Percentiles rank a stretch among this genome's conserved stretches.
Evolutionary conservation across 2,797 vertebrate genomes (phyloP).

Genomic region (Oceanodroma leucorhoa): DNA sequence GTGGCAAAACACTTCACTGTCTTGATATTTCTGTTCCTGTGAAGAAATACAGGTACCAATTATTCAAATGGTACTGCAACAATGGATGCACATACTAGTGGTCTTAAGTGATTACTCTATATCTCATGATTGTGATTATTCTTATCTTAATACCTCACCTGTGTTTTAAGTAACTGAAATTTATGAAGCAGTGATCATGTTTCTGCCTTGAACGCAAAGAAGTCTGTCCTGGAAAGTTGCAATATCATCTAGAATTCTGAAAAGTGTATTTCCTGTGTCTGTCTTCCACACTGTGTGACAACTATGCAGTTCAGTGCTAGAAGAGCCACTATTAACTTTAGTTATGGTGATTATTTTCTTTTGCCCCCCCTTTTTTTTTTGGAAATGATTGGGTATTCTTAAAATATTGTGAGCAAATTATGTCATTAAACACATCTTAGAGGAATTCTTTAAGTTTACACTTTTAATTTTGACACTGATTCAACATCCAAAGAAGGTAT

Average conservation of each 20-base stretch:
- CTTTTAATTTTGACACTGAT: neutral
- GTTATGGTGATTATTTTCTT: neutral
- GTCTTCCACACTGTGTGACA: neutral
- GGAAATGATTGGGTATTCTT: neutral
- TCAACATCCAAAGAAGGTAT: neutral
- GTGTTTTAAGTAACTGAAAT: neutral
- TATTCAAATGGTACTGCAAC: neutral
- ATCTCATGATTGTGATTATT: neutral
- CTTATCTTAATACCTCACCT: neutral
- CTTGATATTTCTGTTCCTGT: neutral
- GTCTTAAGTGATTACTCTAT: neutral
- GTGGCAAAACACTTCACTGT: neutral
- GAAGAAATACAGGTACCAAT: neutral
- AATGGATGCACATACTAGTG: fast-evolving
- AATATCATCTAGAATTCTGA: neutral
- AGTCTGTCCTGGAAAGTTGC: neutral
- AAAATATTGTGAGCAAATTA: neutral
- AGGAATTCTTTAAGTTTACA: too few relatives aligned
- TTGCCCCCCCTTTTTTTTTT: fast-evolving
- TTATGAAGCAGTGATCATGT: neutral
- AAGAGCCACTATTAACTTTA: neutral
- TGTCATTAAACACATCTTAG: neutral
- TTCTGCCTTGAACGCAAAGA: neutral
- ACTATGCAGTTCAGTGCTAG: neutral
- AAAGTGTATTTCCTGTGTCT: neutral